Evolutionary conservation across 2,888 invertebrate genomes (phyloP).

Genomic region (Linnaemya vulpina): DNA sequence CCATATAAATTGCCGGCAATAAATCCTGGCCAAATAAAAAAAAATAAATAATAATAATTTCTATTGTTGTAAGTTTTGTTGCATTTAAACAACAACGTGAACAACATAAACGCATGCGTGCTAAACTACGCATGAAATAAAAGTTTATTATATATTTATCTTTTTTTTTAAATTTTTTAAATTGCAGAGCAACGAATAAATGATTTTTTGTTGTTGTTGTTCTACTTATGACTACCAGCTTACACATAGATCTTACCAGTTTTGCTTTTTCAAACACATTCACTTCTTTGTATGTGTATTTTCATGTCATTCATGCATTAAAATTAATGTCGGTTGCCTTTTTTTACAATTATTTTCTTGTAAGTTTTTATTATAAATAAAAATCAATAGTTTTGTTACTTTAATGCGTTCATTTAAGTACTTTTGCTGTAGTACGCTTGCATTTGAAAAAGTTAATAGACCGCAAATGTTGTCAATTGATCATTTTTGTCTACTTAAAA

Average conservation of each 20-base stretch:
- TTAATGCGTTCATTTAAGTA: not conserved
- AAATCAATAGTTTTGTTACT: constrained; percentile 35
- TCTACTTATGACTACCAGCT: constrained; percentile 7
- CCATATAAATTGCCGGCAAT: not conserved
- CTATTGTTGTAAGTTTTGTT: constrained; percentile 4
- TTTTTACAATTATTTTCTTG: not conserved
- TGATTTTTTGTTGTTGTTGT: constrained; percentile 2
- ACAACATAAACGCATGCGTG: constrained; percentile 26
- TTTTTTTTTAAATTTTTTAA: not conserved
- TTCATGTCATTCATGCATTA: constrained; percentile 49
- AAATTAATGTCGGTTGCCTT: not conserved
- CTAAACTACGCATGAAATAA: constrained; percentile 59
- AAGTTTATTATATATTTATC: constrained; percentile 5
- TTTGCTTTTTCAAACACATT: constrained; percentile 12
- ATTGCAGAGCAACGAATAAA: constrained; percentile 28
- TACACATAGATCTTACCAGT: constrained; percentile 5
- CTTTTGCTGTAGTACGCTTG: not conserved
- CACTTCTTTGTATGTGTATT: constrained; percentile 16
- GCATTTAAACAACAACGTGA: constrained; percentile 37
- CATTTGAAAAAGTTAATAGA: constrained; percentile 40
- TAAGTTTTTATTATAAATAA: constrained; percentile 50
- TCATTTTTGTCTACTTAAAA: constrained; percentile 12
- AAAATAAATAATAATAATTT: no score
- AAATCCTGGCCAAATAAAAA: constrained; percentile 17
- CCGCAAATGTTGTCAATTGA: constrained; percentile 51